phyloP scores from a whole-genome alignment of 2,113 vertebrate species.

The Recurvirostra avosetta region DNA sequence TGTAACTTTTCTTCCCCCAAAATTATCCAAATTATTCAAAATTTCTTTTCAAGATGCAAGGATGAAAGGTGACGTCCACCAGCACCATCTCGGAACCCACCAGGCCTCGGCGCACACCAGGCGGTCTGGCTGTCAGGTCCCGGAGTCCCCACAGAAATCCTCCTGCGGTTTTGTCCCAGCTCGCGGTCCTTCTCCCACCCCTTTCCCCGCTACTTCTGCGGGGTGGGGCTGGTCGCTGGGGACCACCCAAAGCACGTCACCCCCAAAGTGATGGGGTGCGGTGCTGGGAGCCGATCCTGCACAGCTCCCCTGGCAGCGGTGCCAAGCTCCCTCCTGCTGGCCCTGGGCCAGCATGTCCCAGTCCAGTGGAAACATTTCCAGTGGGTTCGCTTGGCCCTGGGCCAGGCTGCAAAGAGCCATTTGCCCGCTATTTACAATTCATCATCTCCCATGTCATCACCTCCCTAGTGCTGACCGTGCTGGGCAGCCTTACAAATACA shows the following conservation, averaged over 20 bases:
- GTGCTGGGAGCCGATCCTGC: not conserved
- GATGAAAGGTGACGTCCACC: not conserved
- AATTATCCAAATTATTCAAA: not conserved
- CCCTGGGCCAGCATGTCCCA: rapidly evolving
- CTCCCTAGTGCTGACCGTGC: not conserved
- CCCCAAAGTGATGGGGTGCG: not conserved
- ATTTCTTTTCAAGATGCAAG: not conserved
- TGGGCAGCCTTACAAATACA: not conserved
- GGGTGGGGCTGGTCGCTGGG: not conserved
- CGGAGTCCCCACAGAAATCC: not conserved
- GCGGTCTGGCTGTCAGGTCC: not conserved
- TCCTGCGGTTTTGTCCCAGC: not conserved
- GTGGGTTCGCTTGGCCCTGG: not conserved
- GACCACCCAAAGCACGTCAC: not conserved
- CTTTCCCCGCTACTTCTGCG: not conserved
- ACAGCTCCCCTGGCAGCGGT: not conserved
- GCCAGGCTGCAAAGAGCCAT: not conserved
- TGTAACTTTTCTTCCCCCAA: not conserved
- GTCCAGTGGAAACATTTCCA: not conserved
- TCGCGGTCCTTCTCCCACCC: no score
- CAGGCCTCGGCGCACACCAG: not conserved
- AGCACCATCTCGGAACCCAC: not conserved
- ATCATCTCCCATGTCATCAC: not conserved
- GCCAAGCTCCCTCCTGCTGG: not conserved
- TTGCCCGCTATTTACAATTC: not conserved